These are phyloP conservation scores for Acropora yongei DNA, from an alignment of 64 coral and sea anemone species.

Conservation along the genomic window DNA sequence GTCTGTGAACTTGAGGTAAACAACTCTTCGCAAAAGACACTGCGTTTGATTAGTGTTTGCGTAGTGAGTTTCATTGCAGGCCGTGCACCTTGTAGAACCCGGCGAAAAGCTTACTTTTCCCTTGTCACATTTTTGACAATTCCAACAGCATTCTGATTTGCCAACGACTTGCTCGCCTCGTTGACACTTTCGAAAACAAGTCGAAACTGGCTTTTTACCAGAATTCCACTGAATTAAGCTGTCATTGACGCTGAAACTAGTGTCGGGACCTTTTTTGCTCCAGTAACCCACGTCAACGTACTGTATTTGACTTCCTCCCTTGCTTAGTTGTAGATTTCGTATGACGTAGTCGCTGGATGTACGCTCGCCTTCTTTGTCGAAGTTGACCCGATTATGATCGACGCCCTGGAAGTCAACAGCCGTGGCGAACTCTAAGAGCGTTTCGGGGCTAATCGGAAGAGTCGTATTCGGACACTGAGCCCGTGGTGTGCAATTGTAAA, in stretches of 20 bases:
- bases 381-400: constrained; percentile 54
- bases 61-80: constrained; percentile 76
- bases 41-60: constrained; percentile 61
- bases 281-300: constrained; percentile 71
- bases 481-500: constrained; percentile 62
- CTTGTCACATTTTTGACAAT: constrained; percentile 92
- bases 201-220: constrained; percentile 65
- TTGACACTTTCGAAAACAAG: constrained; percentile 80
- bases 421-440: constrained; percentile 57
- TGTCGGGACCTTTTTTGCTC: constrained; percentile 10
- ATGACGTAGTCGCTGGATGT: constrained; percentile 76
- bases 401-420: constrained; percentile 59
- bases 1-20: constrained; percentile 45
- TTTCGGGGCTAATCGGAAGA: constrained; percentile 15
- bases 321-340: constrained; percentile 71
- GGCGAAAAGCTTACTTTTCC: constrained; percentile 57
- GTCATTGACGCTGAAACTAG: constrained; percentile 59
- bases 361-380: constrained; percentile 76
- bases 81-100: constrained; percentile 49
- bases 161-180: constrained; percentile 87
- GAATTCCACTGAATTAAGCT: constrained; percentile 80
- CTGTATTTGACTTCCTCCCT: not conserved
- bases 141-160: constrained; percentile 94
- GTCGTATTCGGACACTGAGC: constrained; percentile 28
- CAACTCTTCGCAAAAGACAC: constrained; percentile 57